Evolutionary conservation across 1,140 invertebrate species (phyloP), one percentile per base, ranked within the genome.

Genomic region (Tyrophagus putrescentiae): DNA sequence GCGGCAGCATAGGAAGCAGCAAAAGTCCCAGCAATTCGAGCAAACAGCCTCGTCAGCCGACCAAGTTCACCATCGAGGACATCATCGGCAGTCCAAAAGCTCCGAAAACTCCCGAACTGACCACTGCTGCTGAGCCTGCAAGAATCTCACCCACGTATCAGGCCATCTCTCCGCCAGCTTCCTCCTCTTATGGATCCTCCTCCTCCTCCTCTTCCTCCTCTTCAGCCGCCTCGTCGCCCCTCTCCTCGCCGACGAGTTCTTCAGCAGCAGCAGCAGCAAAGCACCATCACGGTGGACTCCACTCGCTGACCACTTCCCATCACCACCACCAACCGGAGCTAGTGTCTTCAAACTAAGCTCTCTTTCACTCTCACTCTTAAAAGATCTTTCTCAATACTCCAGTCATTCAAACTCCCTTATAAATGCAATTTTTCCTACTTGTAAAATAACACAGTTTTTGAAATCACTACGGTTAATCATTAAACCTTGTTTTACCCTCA

Each of bases 101-200:
- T 42, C 64, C 70, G 4, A 57, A 60, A 13, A 68, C 69, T n/a
- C 70, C 69, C 63, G 61, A 66, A 59, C n/a, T n/a, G n/a, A n/a
- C n/a, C n/a, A n/a, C n/a, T n/a, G n/a, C n/a, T n/a, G n/a, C n/a
- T n/a, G n/a, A n/a, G n/a, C n/a, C n/a, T n/a, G n/a, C n/a, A n/a
- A n/a, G n/a, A n/a, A n/a, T n/a, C n/a, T n/a, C n/a, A n/a, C n/a
- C n/a, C n/a, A n/a, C n/a, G n/a, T n/a, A 39, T 39, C 21, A 13
- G 36, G 21, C 21, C 36, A 39, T 39, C 21, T 13, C 36, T 21
- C 36, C 36, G 21, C 36, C 36, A 13, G 36, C 13, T 21, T 13
- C 13, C 21, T 39, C 65, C 67, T 6, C 62, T 67, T 0, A 64
- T 69, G 23, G 68, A 68, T 16, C 68, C 68, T 21, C 36, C 66